phyloP scores from a whole-genome alignment of 2,888 invertebrate genomes.

The Melolontha melolontha region DNA sequence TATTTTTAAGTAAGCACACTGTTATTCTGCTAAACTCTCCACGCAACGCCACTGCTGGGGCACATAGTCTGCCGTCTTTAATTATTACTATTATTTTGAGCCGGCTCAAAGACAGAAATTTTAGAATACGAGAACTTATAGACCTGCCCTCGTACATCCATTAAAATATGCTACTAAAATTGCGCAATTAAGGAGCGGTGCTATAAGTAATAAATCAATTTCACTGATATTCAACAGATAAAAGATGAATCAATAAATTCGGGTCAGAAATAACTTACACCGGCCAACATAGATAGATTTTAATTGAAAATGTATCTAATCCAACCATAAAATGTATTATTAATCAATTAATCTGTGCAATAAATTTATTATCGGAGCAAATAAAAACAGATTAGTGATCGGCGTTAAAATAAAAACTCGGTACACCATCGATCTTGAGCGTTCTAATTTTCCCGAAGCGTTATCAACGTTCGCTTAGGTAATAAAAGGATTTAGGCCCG shows the following conservation, averaged over 20 bases:
- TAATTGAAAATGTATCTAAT: constrained; percentile 43
- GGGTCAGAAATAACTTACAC: not conserved
- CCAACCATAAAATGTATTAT: constrained; percentile 43
- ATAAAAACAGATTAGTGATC: constrained; percentile 45
- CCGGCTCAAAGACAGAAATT: no score
- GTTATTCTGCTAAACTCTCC: no score
- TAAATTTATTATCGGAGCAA: constrained; percentile 45
- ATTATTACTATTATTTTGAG: no score
- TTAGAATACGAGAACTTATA: no score
- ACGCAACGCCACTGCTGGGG: no score
- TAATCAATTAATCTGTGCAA: constrained; percentile 47
- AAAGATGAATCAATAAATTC: constrained; percentile 38
- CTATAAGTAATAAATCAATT: constrained; percentile 43
- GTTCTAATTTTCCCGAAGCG: constrained; percentile 12
- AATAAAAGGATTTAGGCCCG: constrained; percentile 43
- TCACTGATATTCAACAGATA: constrained; percentile 37
- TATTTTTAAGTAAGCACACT: no score
- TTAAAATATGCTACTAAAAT: constrained; percentile 27
- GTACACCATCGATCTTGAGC: constrained; percentile 24
- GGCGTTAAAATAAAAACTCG: constrained; percentile 10
- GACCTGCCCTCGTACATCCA: no score
- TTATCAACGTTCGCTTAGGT: constrained; percentile 38
- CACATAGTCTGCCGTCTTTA: no score
- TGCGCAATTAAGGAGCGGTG: constrained; percentile 33
- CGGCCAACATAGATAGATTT: constrained; percentile 25